These are phyloP conservation scores for Periphyllus acericola DNA, from an alignment of 2,888 invertebrate genomes.

Conservation along the genomic window DNA sequence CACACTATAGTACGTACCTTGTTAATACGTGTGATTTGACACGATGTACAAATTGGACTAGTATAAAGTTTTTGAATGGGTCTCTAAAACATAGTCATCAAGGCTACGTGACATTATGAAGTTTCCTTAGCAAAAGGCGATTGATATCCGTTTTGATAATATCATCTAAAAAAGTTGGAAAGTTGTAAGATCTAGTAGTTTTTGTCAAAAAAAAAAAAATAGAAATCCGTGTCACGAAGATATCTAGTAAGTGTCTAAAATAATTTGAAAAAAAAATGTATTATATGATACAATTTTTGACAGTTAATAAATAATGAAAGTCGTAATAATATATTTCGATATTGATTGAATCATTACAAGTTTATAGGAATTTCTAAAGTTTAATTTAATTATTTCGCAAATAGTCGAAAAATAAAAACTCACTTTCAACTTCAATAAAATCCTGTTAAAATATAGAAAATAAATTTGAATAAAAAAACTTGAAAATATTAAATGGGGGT, in stretches of 20 bases:
- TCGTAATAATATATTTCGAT: no score
- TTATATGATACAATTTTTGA: background rate
- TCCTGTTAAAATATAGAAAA: no score
- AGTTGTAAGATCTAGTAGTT: slow-evolving; percentile 13
- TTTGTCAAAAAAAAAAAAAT: background rate
- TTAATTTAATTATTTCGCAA: no score
- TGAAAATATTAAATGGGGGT: no score
- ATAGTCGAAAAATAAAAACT: no score
- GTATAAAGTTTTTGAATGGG: slow-evolving; percentile 1
- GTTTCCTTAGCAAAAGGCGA: background rate
- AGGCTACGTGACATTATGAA: slow-evolving; percentile 22
- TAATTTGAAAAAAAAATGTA: background rate
- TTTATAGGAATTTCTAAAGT: no score
- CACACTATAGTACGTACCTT: background rate
- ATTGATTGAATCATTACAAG: no score
- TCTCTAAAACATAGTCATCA: slow-evolving; percentile 7
- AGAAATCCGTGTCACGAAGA: background rate
- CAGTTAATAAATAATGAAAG: no score
- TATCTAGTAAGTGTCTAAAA: background rate
- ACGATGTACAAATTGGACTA: background rate
- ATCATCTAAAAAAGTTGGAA: background rate
- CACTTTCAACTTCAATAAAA: no score
- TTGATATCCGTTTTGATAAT: background rate
- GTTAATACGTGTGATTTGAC: slow-evolving; percentile 11
- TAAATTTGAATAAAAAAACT: no score